phyloP scores from a whole-genome alignment of 1,140 invertebrate species.

The Halesus radiatus region DNA sequence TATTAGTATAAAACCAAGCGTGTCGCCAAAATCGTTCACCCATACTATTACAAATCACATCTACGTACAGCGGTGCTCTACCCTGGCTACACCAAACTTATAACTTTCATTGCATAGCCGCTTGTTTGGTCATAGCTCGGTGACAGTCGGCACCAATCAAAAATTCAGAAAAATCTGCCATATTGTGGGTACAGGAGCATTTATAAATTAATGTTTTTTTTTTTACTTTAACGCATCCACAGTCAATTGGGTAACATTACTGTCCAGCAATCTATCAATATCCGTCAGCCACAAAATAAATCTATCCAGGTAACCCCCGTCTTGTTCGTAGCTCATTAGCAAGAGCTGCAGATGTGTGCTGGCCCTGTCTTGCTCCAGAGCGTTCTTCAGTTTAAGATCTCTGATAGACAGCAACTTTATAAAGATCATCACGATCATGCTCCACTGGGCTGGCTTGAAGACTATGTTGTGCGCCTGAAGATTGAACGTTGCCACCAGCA shows the following conservation, averaged over 20 bases:
- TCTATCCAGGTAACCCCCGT: constrained; percentile 69
- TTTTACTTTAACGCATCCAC: background rate
- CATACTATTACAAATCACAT: too few species aligned
- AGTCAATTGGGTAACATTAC: constrained; percentile 33
- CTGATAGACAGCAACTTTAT: constrained; percentile 69
- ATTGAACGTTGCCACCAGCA: constrained; percentile 72
- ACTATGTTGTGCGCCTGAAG: constrained; percentile 73
- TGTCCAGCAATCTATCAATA: constrained; percentile 65
- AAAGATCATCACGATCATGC: constrained; percentile 69
- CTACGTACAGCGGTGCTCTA: too few species aligned
- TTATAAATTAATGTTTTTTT: too few species aligned
- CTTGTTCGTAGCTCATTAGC: constrained; percentile 69
- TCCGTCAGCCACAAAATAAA: constrained; percentile 69
- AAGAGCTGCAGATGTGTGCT: constrained; percentile 67
- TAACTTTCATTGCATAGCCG: too few species aligned
- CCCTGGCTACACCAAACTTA: too few species aligned
- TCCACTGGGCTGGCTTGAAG: constrained; percentile 73
- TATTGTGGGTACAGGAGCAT: too few species aligned
- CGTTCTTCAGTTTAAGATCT: constrained; percentile 62
- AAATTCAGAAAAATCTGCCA: too few species aligned
- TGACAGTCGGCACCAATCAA: too few species aligned
- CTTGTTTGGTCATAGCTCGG: too few species aligned
- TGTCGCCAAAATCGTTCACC: too few species aligned
- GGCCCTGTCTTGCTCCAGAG: constrained; percentile 62
- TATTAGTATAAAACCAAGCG: too few species aligned